Evolutionary conservation across 2,888 invertebrate genomes (phyloP), one percentile per base, ranked within the genome.

Genomic region (Thalpophila matura): DNA sequence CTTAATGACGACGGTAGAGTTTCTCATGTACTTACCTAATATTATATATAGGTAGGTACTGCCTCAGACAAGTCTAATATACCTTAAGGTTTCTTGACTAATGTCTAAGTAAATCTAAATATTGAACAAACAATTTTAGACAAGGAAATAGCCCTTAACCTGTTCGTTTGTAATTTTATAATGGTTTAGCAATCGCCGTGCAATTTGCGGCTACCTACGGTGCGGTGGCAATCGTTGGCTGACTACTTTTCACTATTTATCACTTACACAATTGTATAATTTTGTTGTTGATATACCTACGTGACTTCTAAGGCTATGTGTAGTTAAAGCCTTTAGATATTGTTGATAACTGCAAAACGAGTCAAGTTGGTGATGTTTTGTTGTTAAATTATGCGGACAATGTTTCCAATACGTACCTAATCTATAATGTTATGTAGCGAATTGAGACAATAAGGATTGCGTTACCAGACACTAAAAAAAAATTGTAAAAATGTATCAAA

Each of bases 141-240:
- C 31, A 66, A 49, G 69, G 53, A 65, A 73, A 72, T 72, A 72
- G 58, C 47, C 66, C 73, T 65, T 47, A 58, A 65, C 51, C 66
- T 53, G 53, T 73, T 49, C 18, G 35, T 73, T 73, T 37, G 73
- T 73, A 65, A 65, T 73, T 53, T 58, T 66, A 58, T 51, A 68
- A 59, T 67, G 37, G 49, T 71, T 74, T 53, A 12, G 69, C 62
- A 71, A 74, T 53, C 24, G 12, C 40, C 5, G 22, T 53, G 74
- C 62, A 71, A 71, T 68, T 74, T 62, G 70, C 45, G 40, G 69
- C 74, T 50, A 62, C 56, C 69, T 61, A 74, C 69, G 47, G 38
- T 27, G 47, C 35, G 58, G 53, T 51, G 58, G 37, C 51, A 64
- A 33, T 16, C 27, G 33, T 40, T 60, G 43, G 45, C 58, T 59